Percentiles rank a stretch among this genome's conserved stretches.
phyloP scores from a whole-genome alignment of 1,140 invertebrate genomes.

The Spodoptera litura region DNA sequence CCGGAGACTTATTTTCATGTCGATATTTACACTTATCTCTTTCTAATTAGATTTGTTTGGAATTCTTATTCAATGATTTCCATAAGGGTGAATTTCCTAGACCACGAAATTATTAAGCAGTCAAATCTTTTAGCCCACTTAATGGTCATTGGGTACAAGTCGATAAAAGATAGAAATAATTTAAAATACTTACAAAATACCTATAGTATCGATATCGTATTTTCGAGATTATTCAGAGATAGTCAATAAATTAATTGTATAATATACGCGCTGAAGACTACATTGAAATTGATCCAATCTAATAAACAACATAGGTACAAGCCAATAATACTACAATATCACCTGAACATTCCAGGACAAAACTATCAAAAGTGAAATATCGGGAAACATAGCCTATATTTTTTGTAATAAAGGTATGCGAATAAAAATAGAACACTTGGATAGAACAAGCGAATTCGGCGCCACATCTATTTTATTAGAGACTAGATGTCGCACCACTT shows the following conservation, averaged over 20 bases:
- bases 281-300: no score
- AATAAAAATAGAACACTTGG: constrained; percentile 18
- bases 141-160: constrained; percentile 19
- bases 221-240: no score
- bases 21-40: no score
- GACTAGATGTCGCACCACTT: neutral
- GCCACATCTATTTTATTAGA: constrained; percentile 21
- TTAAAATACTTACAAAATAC: no score
- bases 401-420: neutral
- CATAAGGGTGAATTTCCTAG: neutral
- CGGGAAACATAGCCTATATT: no score
- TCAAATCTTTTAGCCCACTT: constrained; percentile 14
- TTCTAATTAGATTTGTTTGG: neutral
- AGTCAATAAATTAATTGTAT: no score
- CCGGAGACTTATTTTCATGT: no score
- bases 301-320: no score
- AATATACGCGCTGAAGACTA: no score
- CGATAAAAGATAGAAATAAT: neutral
- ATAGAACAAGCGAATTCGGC: neutral
- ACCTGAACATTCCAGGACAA: no score
- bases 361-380: neutral
- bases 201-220: no score
- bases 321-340: no score
- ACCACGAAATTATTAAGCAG: constrained; percentile 4
- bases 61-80: neutral